Base-by-base conservation (phyloP, 2,888 invertebrate species). In the Limnephilus marmoratus region DNA sequence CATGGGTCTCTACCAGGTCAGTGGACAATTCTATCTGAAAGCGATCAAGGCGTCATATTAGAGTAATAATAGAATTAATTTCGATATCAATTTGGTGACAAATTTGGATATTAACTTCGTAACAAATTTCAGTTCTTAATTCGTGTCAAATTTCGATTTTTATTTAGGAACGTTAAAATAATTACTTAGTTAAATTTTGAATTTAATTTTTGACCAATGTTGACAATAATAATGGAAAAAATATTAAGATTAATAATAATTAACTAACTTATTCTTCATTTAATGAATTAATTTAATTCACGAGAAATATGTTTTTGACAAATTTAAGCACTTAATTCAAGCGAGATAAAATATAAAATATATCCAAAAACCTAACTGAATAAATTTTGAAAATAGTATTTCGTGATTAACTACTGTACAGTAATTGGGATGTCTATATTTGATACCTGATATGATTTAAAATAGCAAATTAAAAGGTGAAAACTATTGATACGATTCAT, bases 1-100 rank as follows among this genome's bases (percentile, higher is more conserved):
- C 94, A 90, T 95, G 95, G 0, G 96, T 96, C 53, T 93, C 92
- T 1, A n/a, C 12, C 45, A 68, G 18, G 81, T 92, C 94, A 24
- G 94, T 94, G 41, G 90, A 81, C 2, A 94, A 91, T 92, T 94
- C 94, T 13, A 94, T 94, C 94, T 94, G 87, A 92, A 92, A 83
- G 29, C n/a, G 68, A 24, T 9, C 2, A 68, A 68, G 68, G 7
- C 68, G 68, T 68, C n/a, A 68, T 68, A 18, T 68, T 68, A 7
- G 24, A 68, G 24, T 5, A 24, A 7, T n/a, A 68, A 68, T 24
- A 68, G n/a, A 68, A 68, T 68, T n/a, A 24, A n/a, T 68, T 68
- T 68, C 24, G 7, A 24, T 9, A n/a, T 24, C 24, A 7, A 68
- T 68, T 68, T 68, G 7, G 9, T 68, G 49, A 49, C 24, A 68